A percentile compares a stretch with the other conserved stretches of the same genome.
Evolutionary conservation across 2,797 vertebrate species (phyloP).

Genomic region (Cygnus olor): DNA sequence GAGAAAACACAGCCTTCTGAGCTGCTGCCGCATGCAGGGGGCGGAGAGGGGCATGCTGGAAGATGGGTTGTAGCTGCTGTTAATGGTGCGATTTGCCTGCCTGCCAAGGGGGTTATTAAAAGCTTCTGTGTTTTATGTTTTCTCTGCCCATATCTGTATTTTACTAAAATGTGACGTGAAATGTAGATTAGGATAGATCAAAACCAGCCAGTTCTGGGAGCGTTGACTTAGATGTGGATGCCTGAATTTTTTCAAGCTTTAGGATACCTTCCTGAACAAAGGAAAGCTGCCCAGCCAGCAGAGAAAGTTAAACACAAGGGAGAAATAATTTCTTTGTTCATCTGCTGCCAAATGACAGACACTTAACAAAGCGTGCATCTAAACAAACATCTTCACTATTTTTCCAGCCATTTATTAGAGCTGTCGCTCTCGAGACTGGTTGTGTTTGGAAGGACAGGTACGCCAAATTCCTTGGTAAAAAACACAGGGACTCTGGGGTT

Average conservation of each 20-base stretch:
- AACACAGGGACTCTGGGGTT: neutral
- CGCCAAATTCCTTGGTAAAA: neutral
- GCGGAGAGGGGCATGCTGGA: neutral
- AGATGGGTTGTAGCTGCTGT: neutral
- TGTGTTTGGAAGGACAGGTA: neutral
- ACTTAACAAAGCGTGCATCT: neutral
- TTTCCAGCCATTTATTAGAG: neutral
- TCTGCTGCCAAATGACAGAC: neutral
- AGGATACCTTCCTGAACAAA: neutral
- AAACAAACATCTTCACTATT: neutral
- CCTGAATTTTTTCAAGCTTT: neutral
- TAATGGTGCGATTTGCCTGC: neutral
- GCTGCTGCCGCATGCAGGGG: rapidly evolving
- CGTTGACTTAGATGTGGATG: neutral
- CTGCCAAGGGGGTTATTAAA: neutral
- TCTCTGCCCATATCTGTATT: neutral
- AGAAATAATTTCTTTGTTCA: neutral
- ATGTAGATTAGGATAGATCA: neutral
- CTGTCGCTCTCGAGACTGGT: neutral
- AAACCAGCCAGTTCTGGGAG: neutral
- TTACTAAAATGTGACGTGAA: neutral
- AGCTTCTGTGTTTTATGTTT: neutral
- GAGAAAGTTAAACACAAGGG: neutral
- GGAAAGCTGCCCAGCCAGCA: neutral
- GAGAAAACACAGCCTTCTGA: neutral